Conservation (phyloP, 1,140 invertebrate species). For the Bombus terrestris region DNA sequence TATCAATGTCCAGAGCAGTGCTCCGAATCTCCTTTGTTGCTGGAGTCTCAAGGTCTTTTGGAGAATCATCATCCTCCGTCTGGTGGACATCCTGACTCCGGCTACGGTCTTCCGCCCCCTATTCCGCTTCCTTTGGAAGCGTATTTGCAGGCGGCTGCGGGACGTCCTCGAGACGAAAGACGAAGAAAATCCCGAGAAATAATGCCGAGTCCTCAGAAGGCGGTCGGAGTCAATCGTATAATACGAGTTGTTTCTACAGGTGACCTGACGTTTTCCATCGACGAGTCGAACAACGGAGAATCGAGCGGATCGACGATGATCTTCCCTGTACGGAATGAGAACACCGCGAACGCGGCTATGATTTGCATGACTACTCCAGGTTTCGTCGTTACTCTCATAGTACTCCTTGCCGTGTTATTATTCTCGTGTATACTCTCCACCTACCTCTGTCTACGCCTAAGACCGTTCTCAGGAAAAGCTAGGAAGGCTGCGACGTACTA, state of each 20-base stretch:
- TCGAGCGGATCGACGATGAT: slow-evolving; percentile 85
- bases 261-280: slow-evolving; percentile 91
- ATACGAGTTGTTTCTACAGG: slow-evolving; percentile 93
- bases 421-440: slow-evolving; percentile 92
- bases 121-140: slow-evolving; percentile 85
- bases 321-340: slow-evolving; percentile 82
- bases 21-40: slow-evolving; percentile 83
- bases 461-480: slow-evolving; percentile 85
- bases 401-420: slow-evolving; percentile 90
- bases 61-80: slow-evolving; percentile 75
- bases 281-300: slow-evolving; percentile 84
- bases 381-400: slow-evolving; percentile 92
- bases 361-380: slow-evolving; percentile 97
- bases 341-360: slow-evolving; percentile 75
- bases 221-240: slow-evolving; percentile 92
- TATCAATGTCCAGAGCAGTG: slow-evolving; percentile 96
- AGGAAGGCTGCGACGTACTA: slow-evolving; percentile 82
- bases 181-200: slow-evolving; percentile 86
- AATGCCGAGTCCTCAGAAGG: slow-evolving; percentile 86
- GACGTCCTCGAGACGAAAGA: slow-evolving; percentile 89
- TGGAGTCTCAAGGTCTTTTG: slow-evolving; percentile 80
- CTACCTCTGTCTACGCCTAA: slow-evolving; percentile 90
- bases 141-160: slow-evolving; percentile 85
- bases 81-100: slow-evolving; percentile 83
- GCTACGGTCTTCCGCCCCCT: slow-evolving; percentile 88